These are phyloP conservation scores for Coptotermes formosanus DNA, from an alignment of 1,140 invertebrate genomes.

Conservation along the genomic window DNA sequence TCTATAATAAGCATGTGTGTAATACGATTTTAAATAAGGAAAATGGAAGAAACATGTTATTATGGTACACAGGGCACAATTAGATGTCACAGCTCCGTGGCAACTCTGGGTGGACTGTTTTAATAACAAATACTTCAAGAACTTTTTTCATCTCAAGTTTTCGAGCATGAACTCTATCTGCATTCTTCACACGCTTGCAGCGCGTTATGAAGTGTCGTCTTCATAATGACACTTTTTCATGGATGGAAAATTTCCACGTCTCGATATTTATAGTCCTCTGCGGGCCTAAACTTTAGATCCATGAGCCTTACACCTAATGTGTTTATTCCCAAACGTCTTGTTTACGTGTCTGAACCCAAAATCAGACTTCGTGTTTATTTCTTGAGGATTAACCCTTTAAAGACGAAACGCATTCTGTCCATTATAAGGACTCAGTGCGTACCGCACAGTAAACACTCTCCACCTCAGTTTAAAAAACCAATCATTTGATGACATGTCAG, in stretches of 20 bases:
- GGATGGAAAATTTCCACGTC: neutral
- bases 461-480: too few relatives aligned
- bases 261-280: neutral
- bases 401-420: too few relatives aligned
- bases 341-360: too few relatives aligned
- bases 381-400: too few relatives aligned
- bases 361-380: too few relatives aligned
- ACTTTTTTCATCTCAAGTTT: neutral
- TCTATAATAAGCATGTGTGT: neutral
- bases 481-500: too few relatives aligned
- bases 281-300: neutral
- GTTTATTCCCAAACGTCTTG: too few relatives aligned
- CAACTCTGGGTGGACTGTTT: neutral
- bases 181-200: neutral
- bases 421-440: too few relatives aligned
- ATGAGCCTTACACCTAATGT: neutral
- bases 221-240: neutral
- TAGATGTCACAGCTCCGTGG: neutral
- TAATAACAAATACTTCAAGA: neutral
- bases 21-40: conserved; percentile 5
- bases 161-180: neutral
- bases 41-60: neutral
- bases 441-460: too few relatives aligned
- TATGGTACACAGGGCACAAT: neutral
- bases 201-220: neutral